Conservation (phyloP, 2,113 vertebrate species). For the Electrona antarctica region DNA sequence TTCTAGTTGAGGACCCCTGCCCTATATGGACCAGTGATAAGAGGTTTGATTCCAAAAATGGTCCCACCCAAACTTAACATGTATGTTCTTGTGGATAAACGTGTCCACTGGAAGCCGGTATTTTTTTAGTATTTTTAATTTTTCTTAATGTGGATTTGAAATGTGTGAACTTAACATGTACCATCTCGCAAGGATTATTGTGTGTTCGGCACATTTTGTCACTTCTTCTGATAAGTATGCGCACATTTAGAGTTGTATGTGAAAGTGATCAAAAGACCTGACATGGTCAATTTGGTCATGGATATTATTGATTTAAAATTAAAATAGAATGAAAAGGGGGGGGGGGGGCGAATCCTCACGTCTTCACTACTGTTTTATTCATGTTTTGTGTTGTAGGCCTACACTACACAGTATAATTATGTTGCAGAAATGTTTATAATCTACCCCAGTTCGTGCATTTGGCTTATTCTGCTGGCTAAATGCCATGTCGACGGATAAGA, state of each 20-base stretch:
- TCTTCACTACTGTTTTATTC: background rate
- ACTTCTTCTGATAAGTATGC: slow-evolving; percentile 47
- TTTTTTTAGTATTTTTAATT: too few species aligned
- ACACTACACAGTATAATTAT: too few species aligned
- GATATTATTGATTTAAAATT: slow-evolving; percentile 46
- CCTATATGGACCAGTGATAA: background rate
- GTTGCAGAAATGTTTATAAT: too few species aligned
- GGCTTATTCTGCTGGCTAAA: too few species aligned
- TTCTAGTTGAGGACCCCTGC: too few species aligned
- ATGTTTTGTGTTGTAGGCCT: too few species aligned
- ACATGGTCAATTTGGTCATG: slow-evolving; percentile 65
- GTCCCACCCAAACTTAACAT: background rate
- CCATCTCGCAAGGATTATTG: slow-evolving; percentile 7
- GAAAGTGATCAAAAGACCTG: slow-evolving; percentile 50
- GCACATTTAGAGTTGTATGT: slow-evolving; percentile 51
- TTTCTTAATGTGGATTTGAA: slow-evolving; percentile 15
- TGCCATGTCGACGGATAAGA: too few species aligned
- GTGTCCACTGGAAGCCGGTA: too few species aligned
- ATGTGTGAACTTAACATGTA: slow-evolving; percentile 29
- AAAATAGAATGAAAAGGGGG: slow-evolving; percentile 69
- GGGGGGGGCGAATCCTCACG: slow-evolving; percentile 39
- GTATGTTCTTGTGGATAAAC: background rate
- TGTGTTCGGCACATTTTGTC: slow-evolving; percentile 41
- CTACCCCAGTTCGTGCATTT: too few species aligned
- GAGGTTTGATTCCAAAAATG: background rate